Evolutionary conservation across 2,113 vertebrate genomes (phyloP).

Genomic region (Otolemur garnettii): DNA sequence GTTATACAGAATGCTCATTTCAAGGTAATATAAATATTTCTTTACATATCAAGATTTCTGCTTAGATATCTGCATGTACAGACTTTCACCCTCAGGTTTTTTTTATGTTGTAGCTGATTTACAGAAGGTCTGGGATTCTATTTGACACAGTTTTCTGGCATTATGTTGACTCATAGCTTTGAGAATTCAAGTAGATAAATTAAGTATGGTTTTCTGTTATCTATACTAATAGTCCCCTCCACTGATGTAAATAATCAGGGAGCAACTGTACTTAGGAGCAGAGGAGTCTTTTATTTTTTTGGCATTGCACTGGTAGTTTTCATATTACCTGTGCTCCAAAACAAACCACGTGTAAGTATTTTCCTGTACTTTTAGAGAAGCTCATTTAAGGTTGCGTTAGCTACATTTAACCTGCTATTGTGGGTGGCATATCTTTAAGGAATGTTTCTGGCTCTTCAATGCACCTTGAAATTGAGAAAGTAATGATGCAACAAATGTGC

Average conservation of each 20-base stretch:
- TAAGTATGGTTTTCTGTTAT: conserved; percentile 54
- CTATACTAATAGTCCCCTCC: conserved; percentile 60
- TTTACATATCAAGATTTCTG: background rate
- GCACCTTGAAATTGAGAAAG: conserved; percentile 82
- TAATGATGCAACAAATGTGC: conserved; percentile 80
- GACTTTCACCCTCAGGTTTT: background rate
- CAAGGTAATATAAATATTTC: background rate
- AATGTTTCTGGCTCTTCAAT: conserved; percentile 80
- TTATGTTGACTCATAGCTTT: background rate
- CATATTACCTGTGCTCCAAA: conserved; percentile 58
- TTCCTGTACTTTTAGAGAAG: conserved; percentile 61
- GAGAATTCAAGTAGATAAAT: conserved; percentile 55
- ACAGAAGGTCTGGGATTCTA: background rate
- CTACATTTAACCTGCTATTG: conserved; percentile 77
- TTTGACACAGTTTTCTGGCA: background rate
- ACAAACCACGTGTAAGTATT: conserved; percentile 53
- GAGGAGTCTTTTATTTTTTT: background rate
- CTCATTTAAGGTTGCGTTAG: conserved; percentile 77
- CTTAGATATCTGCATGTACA: background rate
- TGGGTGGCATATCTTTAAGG: conserved; percentile 77
- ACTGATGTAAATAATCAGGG: conserved; percentile 68
- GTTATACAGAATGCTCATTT: background rate
- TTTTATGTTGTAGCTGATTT: background rate
- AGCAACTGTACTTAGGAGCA: conserved; percentile 53
- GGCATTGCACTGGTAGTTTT: conserved; percentile 46